A percentile compares a stretch with the other conserved stretches of the same genome.
Evolutionary conservation across 1,140 invertebrate species (phyloP).

Genomic region (Choristoneura fumiferana): DNA sequence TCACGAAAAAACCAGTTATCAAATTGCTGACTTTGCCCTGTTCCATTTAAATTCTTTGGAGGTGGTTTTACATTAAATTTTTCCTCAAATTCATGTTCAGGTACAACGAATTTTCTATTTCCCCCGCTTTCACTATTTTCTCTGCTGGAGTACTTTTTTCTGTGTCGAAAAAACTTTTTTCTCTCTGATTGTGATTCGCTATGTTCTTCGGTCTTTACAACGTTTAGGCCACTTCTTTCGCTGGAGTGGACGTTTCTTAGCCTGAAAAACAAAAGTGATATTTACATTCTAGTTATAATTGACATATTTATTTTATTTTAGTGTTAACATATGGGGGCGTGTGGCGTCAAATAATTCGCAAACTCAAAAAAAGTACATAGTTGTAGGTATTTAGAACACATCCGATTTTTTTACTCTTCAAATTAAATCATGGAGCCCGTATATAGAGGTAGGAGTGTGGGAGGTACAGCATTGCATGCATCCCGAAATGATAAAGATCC

Average conservation of each 20-base stretch:
- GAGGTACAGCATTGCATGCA: too few relatives aligned
- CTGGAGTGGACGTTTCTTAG: slow-evolving; percentile 59
- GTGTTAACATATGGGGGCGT: too few relatives aligned
- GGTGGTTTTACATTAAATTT: slow-evolving; percentile 77
- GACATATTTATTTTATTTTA: too few relatives aligned
- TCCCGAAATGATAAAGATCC: too few relatives aligned
- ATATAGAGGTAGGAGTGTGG: too few relatives aligned
- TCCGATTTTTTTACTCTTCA: too few relatives aligned
- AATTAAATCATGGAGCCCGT: too few relatives aligned
- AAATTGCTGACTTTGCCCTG: slow-evolving; percentile 40
- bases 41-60: slow-evolving; percentile 41
- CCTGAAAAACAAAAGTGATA: too few relatives aligned
- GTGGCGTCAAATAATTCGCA: too few relatives aligned
- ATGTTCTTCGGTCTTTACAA: slow-evolving; percentile 35
- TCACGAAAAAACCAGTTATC: slow-evolving; percentile 67
- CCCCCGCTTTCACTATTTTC: slow-evolving; percentile 30
- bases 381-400: too few relatives aligned
- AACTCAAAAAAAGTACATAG: too few relatives aligned
- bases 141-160: slow-evolving; percentile 49
- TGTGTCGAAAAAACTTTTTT: slow-evolving; percentile 67
- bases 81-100: slow-evolving; percentile 79
- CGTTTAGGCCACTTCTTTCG: slow-evolving; percentile 41
- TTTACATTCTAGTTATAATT: too few relatives aligned
- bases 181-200: slow-evolving; percentile 28
- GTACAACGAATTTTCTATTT: slow-evolving; percentile 61